Evolutionary conservation across 2,113 vertebrate genomes (phyloP).

Genomic region (Tichodroma muraria): DNA sequence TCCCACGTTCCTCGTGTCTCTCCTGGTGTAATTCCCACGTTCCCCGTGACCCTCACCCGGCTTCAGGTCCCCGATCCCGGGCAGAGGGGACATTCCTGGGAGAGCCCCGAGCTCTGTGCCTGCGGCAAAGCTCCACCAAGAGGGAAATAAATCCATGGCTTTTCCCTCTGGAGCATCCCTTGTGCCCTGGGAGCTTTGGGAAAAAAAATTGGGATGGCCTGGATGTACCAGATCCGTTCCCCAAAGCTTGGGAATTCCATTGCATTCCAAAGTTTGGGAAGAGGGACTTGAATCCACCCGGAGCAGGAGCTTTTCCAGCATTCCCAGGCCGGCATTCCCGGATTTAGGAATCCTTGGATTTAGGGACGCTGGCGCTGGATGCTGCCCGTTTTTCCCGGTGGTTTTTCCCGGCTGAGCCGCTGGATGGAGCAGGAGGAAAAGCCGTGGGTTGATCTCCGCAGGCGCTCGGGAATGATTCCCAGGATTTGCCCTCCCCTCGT

Average conservation of each 20-base stretch:
- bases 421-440: conserved; percentile 28
- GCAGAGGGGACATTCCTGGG: background rate
- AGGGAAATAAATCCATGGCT: background rate
- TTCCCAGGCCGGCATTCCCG: background rate
- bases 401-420: background rate
- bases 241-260: background rate
- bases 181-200: rapidly evolving
- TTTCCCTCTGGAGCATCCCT: background rate
- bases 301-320: background rate
- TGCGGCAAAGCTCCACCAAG: background rate
- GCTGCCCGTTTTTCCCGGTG: no score
- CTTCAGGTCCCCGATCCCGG: background rate
- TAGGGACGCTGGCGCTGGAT: background rate
- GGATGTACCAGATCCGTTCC: no score
- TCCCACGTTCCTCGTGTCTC: rapidly evolving
- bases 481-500: background rate
- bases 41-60: background rate
- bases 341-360: background rate
- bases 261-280: background rate
- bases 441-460: background rate
- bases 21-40: background rate
- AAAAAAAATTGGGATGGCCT: background rate
- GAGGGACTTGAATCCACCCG: background rate
- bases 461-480: background rate
- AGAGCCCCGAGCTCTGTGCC: background rate